phyloP scores from a whole-genome alignment of 1,140 invertebrate genomes.

The Drosophila simulans region DNA sequence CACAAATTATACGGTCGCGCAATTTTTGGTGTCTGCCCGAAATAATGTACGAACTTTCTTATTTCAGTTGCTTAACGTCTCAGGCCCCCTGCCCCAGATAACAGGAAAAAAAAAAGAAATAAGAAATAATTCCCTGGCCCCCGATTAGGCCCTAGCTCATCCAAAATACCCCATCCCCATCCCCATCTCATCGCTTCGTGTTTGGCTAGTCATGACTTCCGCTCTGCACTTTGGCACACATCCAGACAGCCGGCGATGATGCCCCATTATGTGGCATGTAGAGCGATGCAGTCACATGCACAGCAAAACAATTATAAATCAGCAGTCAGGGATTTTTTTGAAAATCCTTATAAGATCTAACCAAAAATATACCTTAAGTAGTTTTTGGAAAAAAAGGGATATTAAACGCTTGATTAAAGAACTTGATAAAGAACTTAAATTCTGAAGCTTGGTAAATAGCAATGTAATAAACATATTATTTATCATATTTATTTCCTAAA shows the following conservation, averaged over 20 bases:
- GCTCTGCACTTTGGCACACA: slow-evolving; percentile 70
- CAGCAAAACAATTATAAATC: slow-evolving; percentile 1
- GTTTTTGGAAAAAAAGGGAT: not conserved
- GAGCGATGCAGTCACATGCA: slow-evolving; percentile 50
- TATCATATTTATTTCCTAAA: too few relatives aligned
- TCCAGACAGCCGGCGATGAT: slow-evolving; percentile 56
- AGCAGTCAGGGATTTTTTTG: not conserved
- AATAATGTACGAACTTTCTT: slow-evolving; percentile 81
- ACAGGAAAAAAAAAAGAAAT: not conserved
- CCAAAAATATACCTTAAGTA: not conserved
- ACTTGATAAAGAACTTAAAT: too few relatives aligned
- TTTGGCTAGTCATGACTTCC: slow-evolving; percentile 82
- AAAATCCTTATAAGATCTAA: too few relatives aligned
- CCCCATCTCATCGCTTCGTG: slow-evolving; percentile 67
- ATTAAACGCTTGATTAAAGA: too few relatives aligned
- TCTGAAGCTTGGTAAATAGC: too few relatives aligned
- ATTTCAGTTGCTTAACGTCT: slow-evolving; percentile 48
- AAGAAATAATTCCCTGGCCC: not conserved
- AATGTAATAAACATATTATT: too few relatives aligned
- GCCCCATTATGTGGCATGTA: slow-evolving; percentile 78
- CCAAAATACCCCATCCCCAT: slow-evolving; percentile 11
- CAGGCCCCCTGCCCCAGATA: not conserved
- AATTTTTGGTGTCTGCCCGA: slow-evolving; percentile 73
- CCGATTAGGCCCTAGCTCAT: not conserved
- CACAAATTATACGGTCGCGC: slow-evolving; percentile 76